Evolutionary conservation across 1,140 invertebrate species (phyloP).

Genomic region (Atta colombica): DNA sequence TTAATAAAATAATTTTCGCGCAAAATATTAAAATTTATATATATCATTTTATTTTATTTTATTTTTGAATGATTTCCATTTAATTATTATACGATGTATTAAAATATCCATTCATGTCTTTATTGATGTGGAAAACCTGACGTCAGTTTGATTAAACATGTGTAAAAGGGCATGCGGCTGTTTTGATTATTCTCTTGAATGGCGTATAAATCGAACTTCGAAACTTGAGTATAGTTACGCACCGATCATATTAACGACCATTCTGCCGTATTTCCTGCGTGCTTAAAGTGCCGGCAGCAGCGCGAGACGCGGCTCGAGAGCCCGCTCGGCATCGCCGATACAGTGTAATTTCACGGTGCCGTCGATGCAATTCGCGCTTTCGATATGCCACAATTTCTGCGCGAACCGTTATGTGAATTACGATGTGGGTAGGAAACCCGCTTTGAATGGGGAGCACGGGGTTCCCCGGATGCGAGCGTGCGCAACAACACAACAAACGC

Average conservation of each 20-base stretch:
- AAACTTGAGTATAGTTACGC: conserved; percentile 28
- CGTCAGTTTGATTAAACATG: conserved; percentile 13
- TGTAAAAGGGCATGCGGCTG: conserved; percentile 29
- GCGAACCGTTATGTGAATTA: conserved; percentile 52
- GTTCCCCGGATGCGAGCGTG: conserved; percentile 43
- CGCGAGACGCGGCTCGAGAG: conserved; percentile 58
- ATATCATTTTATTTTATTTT: not conserved
- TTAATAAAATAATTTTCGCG: not conserved
- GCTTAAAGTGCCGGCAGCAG: conserved; percentile 49
- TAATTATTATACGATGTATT: not conserved
- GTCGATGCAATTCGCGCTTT: conserved; percentile 67
- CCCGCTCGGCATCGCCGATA: conserved; percentile 36
- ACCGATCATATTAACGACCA: conserved; percentile 66
- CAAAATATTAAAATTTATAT: not conserved
- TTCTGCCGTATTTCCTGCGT: conserved; percentile 68
- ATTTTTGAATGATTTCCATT: not conserved
- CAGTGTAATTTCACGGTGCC: conserved; percentile 71
- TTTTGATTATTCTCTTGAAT: conserved; percentile 23
- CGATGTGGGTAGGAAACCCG: conserved; percentile 44
- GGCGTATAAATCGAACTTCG: conserved; percentile 46
- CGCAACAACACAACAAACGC: conserved; percentile 29
- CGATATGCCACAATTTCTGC: conserved; percentile 69
- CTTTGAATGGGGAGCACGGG: conserved; percentile 38
- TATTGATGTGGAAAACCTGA: not conserved
- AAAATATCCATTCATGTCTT: not conserved